phyloP scores from a whole-genome alignment of 2,888 invertebrate species.

The Sepioteuthis lessoniana region DNA sequence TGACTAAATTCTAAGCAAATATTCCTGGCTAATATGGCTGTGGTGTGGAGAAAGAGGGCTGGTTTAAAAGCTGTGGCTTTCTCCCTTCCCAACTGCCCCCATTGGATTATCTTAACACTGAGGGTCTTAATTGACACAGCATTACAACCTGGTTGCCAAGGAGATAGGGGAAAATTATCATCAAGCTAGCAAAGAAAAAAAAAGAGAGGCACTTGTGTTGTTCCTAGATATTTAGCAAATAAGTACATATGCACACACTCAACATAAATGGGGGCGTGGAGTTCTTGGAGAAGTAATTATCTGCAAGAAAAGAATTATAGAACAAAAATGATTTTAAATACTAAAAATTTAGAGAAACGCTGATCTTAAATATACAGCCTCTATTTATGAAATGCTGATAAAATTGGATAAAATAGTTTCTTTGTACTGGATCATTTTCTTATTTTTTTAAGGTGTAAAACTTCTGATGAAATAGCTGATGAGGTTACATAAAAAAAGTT shows the following conservation, averaged over 20 bases:
- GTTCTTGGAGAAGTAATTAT: neutral
- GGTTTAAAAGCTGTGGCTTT: neutral
- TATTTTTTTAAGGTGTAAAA: too few species aligned
- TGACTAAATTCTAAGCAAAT: neutral
- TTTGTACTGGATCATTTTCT: too few species aligned
- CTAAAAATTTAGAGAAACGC: neutral
- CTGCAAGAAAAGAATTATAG: neutral
- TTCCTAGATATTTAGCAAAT: neutral
- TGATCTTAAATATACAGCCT: too few species aligned
- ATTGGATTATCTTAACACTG: neutral
- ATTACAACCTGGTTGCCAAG: neutral
- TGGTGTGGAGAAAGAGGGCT: neutral
- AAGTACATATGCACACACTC: neutral
- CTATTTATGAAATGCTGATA: too few species aligned
- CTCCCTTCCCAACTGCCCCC: neutral
- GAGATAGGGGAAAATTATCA: neutral
- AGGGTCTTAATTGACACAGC: neutral
- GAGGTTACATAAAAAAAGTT: too few species aligned
- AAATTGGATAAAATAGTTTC: too few species aligned
- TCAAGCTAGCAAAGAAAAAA: neutral
- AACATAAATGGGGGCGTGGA: neutral
- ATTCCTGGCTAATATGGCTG: neutral
- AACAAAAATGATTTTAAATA: neutral
- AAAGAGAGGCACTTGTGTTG: neutral
- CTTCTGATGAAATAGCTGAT: too few species aligned